Evolutionary conservation across 30 jellyfish, hydroid and myxozoan genomes (phyloP).

Genomic region (Turritopsis rubra): DNA sequence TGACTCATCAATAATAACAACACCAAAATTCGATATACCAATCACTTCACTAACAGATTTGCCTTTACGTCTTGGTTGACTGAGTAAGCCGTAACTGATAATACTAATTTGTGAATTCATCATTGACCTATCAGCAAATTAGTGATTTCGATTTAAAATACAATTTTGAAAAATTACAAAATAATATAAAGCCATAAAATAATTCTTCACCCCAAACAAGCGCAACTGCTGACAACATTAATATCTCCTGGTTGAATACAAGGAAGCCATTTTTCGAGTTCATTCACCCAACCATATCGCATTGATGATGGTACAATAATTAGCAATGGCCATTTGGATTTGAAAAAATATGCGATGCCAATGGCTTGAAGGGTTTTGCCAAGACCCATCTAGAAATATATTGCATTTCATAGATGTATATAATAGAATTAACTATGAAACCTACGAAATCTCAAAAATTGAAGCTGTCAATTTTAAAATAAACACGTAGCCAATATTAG

Average conservation of each 20-base stretch:
- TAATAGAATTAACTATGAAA: too few relatives aligned
- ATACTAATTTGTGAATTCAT: slow-evolving; percentile 40
- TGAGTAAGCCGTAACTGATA: slow-evolving; percentile 64
- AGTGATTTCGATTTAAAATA: not conserved
- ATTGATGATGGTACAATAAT: slow-evolving; percentile 73
- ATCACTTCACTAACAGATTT: slow-evolving; percentile 24
- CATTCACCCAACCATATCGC: slow-evolving; percentile 72
- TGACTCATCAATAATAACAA: slow-evolving; percentile 75
- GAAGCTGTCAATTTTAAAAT: too few relatives aligned
- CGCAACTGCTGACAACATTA: slow-evolving; percentile 41
- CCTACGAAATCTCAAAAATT: too few relatives aligned
- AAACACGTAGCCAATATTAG: too few relatives aligned
- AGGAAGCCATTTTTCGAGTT: slow-evolving; percentile 83
- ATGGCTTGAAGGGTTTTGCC: slow-evolving; percentile 88
- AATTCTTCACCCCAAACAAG: slow-evolving; percentile 45
- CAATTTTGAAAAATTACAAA: not conserved
- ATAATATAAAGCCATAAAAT: not conserved
- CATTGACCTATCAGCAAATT: slow-evolving; percentile 30
- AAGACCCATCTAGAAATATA: slow-evolving; percentile 58
- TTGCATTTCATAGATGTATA: not conserved
- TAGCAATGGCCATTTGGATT: slow-evolving; percentile 63
- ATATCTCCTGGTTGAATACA: slow-evolving; percentile 72
- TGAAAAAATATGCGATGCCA: slow-evolving; percentile 59
- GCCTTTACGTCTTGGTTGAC: slow-evolving; percentile 22
- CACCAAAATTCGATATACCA: slow-evolving; percentile 52